phyloP scores from a whole-genome alignment of 2,888 invertebrate genomes.

The Heliconius ethilla region DNA sequence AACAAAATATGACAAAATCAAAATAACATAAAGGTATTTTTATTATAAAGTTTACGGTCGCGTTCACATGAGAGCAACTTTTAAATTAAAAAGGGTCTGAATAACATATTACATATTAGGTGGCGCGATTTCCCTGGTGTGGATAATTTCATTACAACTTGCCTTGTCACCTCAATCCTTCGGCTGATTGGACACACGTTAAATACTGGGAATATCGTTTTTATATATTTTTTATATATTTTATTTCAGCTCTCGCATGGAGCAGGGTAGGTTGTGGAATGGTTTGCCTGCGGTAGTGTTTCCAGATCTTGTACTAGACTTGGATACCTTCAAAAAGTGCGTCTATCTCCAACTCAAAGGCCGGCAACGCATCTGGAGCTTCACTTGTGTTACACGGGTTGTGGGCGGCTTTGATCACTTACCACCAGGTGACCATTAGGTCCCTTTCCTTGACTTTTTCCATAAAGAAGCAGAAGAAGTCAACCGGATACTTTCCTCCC shows the following conservation, averaged over 20 bases:
- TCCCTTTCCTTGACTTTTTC: too few species aligned
- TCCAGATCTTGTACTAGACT: too few species aligned
- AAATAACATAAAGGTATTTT: slow-evolving; percentile 23
- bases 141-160: slow-evolving; percentile 45
- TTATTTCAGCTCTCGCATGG: neutral
- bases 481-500: too few species aligned
- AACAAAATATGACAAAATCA: slow-evolving; percentile 12
- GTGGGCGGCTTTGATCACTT: too few species aligned
- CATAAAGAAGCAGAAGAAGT: too few species aligned
- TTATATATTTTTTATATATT: neutral
- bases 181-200: slow-evolving; percentile 29
- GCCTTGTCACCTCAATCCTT: slow-evolving; percentile 39
- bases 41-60: slow-evolving; percentile 24
- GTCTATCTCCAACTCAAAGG: too few species aligned
- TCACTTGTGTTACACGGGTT: too few species aligned
- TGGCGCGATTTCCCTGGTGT: slow-evolving; percentile 40
- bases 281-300: too few species aligned
- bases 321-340: too few species aligned
- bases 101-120: slow-evolving; percentile 29
- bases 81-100: slow-evolving; percentile 42
- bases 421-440: too few species aligned
- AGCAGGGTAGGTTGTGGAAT: too few species aligned
- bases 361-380: too few species aligned
- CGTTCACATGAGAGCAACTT: slow-evolving; percentile 28
- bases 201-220: neutral